A percentile compares a stretch with the other conserved stretches of the same genome.
Conservation (phyloP, 1,140 invertebrate species). For the Philaenus spumarius region DNA sequence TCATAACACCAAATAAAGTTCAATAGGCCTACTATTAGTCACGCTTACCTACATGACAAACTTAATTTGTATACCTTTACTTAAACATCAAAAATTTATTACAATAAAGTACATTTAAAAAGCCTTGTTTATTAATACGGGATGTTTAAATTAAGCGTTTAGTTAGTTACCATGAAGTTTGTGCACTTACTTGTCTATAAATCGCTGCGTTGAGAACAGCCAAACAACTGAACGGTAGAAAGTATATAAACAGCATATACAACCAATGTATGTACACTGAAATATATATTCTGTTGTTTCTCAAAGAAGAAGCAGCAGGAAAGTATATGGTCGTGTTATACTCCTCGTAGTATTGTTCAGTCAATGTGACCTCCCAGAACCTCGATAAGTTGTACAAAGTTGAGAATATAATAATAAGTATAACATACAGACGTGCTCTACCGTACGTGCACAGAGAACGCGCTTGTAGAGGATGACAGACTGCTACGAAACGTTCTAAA, state of each 20-base stretch:
- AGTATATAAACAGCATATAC: conserved; percentile 87
- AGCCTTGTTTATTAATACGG: too few species aligned
- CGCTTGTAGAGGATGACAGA: conserved; percentile 87
- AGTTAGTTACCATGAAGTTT: background rate
- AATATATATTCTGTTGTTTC: conserved; percentile 66
- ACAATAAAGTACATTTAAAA: too few species aligned
- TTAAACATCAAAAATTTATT: too few species aligned
- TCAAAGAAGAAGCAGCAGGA: conserved; percentile 58
- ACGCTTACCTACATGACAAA: too few species aligned
- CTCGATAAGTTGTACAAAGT: conserved; percentile 80
- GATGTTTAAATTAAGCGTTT: too few species aligned
- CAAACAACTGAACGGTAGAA: conserved; percentile 77
- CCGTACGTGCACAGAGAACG: conserved; percentile 86
- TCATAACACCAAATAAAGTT: too few species aligned
- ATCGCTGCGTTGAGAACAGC: conserved; percentile 85
- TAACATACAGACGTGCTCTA: conserved; percentile 75
- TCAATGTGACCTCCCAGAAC: conserved; percentile 43
- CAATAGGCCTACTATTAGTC: too few species aligned
- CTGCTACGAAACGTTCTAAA: conserved; percentile 91
- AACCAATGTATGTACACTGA: conserved; percentile 87
- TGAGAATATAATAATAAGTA: conserved; percentile 74
- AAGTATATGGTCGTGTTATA: conserved; percentile 61
- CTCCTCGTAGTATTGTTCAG: conserved; percentile 25
- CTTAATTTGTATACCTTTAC: too few species aligned
- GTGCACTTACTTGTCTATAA: conserved; percentile 59